Conservation (phyloP, 2,797 vertebrate genomes). For the Pelodytes ibericus region DNA sequence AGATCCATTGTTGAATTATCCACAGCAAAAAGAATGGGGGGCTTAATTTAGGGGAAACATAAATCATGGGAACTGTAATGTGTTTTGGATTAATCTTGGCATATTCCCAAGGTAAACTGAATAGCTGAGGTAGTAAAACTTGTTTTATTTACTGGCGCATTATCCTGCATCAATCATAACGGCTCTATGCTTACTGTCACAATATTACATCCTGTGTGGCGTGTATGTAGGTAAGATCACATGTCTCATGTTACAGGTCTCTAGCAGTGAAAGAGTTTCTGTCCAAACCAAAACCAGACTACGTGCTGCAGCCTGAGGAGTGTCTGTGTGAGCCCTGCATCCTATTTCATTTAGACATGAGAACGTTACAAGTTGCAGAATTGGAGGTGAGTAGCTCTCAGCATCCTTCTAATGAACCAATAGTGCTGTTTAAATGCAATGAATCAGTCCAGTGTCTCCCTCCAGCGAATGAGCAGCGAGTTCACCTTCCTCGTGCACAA, state of each 20-base stretch:
- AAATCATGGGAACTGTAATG: no score
- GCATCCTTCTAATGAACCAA: background rate
- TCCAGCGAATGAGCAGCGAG: slow-evolving; percentile 68
- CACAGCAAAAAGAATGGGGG: no score
- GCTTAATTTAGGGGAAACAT: no score
- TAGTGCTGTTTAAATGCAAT: background rate
- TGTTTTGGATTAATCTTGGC: no score
- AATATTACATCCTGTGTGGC: background rate
- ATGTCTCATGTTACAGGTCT: slow-evolving; percentile 68
- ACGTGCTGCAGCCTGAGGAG: slow-evolving; percentile 69
- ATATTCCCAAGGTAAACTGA: no score
- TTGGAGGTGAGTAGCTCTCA: slow-evolving; percentile 23
- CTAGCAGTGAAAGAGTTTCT: slow-evolving; percentile 80
- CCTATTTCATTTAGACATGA: slow-evolving; percentile 75
- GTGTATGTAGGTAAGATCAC: no score
- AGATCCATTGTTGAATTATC: no score
- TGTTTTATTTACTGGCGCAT: no score
- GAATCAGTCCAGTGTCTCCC: slow-evolving; percentile 7
- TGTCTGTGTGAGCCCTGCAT: slow-evolving; percentile 67
- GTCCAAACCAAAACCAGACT: slow-evolving; percentile 78
- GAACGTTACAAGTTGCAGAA: slow-evolving; percentile 17
- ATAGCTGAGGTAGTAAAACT: no score
- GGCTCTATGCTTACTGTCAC: no score
- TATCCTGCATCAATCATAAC: no score
- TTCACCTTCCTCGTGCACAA: slow-evolving; percentile 63